Percentiles rank a stretch among this genome's conserved stretches.
These are phyloP conservation scores for Leptobrachium ailaonicum DNA, from an alignment of 2,113 vertebrate species.

Conservation along the genomic window DNA sequence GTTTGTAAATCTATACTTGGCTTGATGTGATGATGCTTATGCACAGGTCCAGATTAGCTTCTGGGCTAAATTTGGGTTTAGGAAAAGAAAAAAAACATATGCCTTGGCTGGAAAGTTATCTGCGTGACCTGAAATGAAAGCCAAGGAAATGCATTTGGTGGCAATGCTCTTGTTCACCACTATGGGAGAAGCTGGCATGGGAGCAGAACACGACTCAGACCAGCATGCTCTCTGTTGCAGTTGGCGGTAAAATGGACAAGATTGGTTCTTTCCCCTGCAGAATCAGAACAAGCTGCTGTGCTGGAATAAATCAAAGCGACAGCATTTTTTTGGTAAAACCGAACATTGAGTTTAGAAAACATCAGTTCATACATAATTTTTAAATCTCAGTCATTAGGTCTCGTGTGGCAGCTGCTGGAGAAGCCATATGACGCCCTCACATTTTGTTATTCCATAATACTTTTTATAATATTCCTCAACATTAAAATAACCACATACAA, in stretches of 20 bases:
- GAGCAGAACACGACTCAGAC: slow-evolving; percentile 38
- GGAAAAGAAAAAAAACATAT: slow-evolving; percentile 32
- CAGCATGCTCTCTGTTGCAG: slow-evolving; percentile 21
- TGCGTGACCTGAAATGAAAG: slow-evolving; percentile 33
- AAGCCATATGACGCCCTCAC: too few relatives aligned
- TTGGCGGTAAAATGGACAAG: slow-evolving; percentile 23
- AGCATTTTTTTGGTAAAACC: slow-evolving; percentile 4
- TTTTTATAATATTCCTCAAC: too few relatives aligned
- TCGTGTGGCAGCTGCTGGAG: too few relatives aligned
- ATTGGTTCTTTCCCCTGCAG: slow-evolving; percentile 3
- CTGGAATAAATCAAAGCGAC: neutral
- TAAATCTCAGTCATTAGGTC: too few relatives aligned
- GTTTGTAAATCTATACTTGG: slow-evolving; percentile 34
- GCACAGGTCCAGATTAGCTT: slow-evolving; percentile 36
- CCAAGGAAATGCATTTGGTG: slow-evolving; percentile 27
- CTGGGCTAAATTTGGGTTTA: slow-evolving; percentile 36
- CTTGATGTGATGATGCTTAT: slow-evolving; percentile 13
- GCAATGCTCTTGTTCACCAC: slow-evolving; percentile 34
- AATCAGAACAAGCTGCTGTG: slow-evolving; percentile 8
- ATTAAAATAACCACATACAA: too few relatives aligned
- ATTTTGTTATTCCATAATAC: too few relatives aligned
- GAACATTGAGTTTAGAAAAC: too few relatives aligned
- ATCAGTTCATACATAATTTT: too few relatives aligned
- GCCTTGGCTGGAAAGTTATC: slow-evolving; percentile 30
- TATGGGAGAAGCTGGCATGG: slow-evolving; percentile 35